Base-by-base conservation (phyloP, 2,797 vertebrate species). In the Cottoperca gobio region DNA sequence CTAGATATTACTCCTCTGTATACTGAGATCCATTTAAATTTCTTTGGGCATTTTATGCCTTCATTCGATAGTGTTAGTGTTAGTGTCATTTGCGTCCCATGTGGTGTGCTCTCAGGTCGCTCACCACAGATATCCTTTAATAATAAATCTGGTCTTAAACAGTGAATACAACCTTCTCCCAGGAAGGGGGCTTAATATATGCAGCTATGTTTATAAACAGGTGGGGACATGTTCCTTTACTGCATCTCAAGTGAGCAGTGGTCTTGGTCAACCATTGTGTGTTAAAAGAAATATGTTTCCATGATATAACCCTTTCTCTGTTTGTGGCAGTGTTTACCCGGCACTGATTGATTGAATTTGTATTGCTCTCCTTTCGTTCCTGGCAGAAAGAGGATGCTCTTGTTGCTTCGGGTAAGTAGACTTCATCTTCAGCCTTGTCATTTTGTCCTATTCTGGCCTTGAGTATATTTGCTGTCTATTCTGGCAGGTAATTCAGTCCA, bases 381-480 rank as follows among this genome's bases (percentile, higher is more conserved):
- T 79, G 92, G 89, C 94, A 96, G 95, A 96, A 91, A 89, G 94
- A 94, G 91, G 87, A 93, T 66, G 33, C 26, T 73, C 58, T 91
- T 77, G 84, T 94, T 80, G 79, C 90, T 81, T 64, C 63, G 57
- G 95, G 95, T 96, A 96, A 95, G 95, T 95, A 83, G 54, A 84
- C 53, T 63, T 83, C 40, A 73, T 63, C 53, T 78, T 71, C 48
- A 73, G 71, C 67, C 58, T 60, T 68, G 33, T 73, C n/a, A 77
- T 69, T 73, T 54, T 71, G 26, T 59, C 83, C 59, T 68, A 5
- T 68, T 67, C 52, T 61, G 57, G 60, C 57, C 46, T 48, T 61
- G 14, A 64, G 50, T 76, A 23, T 70, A 67, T 73, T 87, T 76
- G 7, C 50, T 58, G 17, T 73, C 63, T 55, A 0, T 59, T 73